Evolutionary conservation across 2,797 vertebrate genomes (phyloP), one percentile per base, ranked within the genome.

Genomic region (Podarcis lilfordi): DNA sequence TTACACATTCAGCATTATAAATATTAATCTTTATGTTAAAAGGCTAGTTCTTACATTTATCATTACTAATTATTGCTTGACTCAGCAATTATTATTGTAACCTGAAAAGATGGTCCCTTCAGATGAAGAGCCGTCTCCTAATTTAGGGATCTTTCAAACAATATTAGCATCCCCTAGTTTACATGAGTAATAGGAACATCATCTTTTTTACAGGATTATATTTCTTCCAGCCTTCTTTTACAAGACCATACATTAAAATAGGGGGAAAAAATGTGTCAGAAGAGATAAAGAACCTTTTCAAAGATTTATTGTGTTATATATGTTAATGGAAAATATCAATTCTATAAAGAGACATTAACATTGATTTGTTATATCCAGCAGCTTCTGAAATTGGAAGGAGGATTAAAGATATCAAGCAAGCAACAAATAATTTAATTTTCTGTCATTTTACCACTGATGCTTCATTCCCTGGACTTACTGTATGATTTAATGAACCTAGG

Each of bases 101-200:
- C 61, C 88, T 88, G 79, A 90, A 95, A 91, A 88, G 77, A 89
- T 1, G 8, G 21, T 87, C 80, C 85, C 88, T 64, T 90, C 92
- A 91, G 77, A 80, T 83, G 78, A 66, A 92, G 66, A 84, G 71
- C 4, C 9, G 88, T 88, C 82, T 17, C 80, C 43, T 95, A 85
- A 95, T 91, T 89, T 90, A 95, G 89, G 25, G 77, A 15, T 4
- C 19, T 35, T 89, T 87, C 37, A 74, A 88, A 76, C 50, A 91
- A 78, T 43, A 85, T 92, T 91, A 92, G 0, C 75, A 10, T 80
- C 88, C 91, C 4, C 27, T 81, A 76, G 61, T 92, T 94, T 89
- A 75, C 85, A 92, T 89, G 91, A 91, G 32, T 92, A 94, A 92
- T 93, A 92, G 1, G 85, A 92, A 87, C 80, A 92, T 88, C 15